Evolutionary conservation across 53 echinoderm and acorn worm genomes (phyloP).

Genomic region (Actinopyga echinites): DNA sequence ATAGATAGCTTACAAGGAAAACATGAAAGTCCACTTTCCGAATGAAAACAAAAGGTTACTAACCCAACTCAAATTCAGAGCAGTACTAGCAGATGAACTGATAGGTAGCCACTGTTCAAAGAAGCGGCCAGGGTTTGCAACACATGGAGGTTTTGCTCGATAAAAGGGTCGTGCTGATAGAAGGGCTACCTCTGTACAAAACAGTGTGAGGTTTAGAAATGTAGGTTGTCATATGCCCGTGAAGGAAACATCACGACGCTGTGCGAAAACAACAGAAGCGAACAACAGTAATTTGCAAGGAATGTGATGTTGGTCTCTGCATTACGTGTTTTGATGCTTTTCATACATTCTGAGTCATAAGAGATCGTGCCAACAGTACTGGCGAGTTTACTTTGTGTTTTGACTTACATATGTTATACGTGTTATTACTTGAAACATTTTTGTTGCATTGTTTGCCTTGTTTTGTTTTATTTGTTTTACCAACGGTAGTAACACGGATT

Average conservation of each 20-base stretch:
- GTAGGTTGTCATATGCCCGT: not conserved
- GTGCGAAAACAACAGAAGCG: not conserved
- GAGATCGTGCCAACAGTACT: too few relatives aligned
- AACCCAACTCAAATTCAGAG: not conserved
- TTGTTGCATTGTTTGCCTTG: too few relatives aligned
- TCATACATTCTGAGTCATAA: slow-evolving; percentile 1
- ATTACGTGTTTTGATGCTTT: not conserved
- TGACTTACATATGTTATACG: too few relatives aligned
- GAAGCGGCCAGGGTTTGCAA: not conserved
- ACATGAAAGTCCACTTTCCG: not conserved
- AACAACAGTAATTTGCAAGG: not conserved
- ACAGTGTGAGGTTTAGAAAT: not conserved
- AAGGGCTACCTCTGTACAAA: not conserved
- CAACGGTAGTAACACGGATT: too few relatives aligned
- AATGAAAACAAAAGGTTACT: not conserved
- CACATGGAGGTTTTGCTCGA: not conserved
- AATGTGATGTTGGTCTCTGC: not conserved
- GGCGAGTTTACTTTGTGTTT: too few relatives aligned
- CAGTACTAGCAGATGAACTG: not conserved
- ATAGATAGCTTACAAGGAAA: not conserved
- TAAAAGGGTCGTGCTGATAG: not conserved
- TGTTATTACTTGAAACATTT: too few relatives aligned
- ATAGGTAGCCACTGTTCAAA: not conserved
- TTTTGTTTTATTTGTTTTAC: too few relatives aligned
- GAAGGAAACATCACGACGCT: not conserved